These are phyloP conservation scores for Panonychus citri DNA, from an alignment of 1,140 invertebrate genomes.

Conservation along the genomic window DNA sequence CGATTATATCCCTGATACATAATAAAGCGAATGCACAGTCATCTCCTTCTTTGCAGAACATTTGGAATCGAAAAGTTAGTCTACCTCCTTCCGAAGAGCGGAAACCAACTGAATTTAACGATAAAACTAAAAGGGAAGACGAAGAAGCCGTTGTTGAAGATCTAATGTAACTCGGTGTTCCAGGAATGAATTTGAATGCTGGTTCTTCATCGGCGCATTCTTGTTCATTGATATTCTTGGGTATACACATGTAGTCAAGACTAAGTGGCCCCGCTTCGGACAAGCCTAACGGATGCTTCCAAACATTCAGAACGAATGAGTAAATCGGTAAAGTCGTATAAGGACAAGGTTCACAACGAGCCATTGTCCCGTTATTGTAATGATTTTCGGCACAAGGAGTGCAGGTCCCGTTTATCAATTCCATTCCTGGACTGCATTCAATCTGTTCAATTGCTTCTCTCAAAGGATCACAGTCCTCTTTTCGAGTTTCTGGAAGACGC, in stretches of 20 bases:
- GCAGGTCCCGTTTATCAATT: slow-evolving; percentile 22
- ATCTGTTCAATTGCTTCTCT: neutral
- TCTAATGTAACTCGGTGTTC: slow-evolving; percentile 4
- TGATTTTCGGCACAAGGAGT: slow-evolving; percentile 23
- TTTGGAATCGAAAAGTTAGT: slow-evolving; percentile 28
- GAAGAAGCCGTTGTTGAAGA: slow-evolving; percentile 2
- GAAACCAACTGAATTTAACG: slow-evolving; percentile 28
- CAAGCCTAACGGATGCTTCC: slow-evolving; percentile 21
- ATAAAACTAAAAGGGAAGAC: slow-evolving; percentile 27
- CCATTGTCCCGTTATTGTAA: slow-evolving; percentile 22
- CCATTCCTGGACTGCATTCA: slow-evolving; percentile 32
- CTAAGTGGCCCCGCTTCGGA: neutral
- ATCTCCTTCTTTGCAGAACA: slow-evolving; percentile 27
- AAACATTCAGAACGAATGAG: slow-evolving; percentile 28
- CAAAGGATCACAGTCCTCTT: neutral
- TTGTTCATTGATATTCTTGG: neutral
- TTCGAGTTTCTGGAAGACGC: neutral
- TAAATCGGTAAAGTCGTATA: slow-evolving; percentile 30
- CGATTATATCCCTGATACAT: neutral
- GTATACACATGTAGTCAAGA: neutral
- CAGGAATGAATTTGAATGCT: slow-evolving; percentile 1
- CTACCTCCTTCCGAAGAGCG: slow-evolving; percentile 24
- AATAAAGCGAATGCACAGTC: slow-evolving; percentile 18
- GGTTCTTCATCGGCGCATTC: neutral
- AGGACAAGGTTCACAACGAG: slow-evolving; percentile 28